Evolutionary conservation across 2,888 invertebrate species (phyloP), one percentile per base, ranked within the genome.

Genomic region (Acrocyrtus sp.): DNA sequence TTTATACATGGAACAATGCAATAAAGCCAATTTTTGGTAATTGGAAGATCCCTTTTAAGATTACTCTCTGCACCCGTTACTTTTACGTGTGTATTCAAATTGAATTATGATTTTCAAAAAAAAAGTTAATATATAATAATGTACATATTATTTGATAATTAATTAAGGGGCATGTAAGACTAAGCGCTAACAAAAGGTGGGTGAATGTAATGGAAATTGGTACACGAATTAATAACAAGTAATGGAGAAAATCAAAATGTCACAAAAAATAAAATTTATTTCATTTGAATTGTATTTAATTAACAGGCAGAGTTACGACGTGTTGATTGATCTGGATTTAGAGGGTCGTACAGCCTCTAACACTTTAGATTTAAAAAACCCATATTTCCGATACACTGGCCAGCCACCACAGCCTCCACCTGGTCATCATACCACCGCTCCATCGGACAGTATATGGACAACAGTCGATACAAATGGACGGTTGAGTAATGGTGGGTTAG

Each of bases 11-110:
- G 98, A 99, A 85, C 98, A 98, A 84, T 95, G 94, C 83, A 96
- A 96, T 83, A 99, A 99, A 86, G 96, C 98, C 0, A 98, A 98
- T 84, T 99, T 99, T 85, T 99, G 98, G 98, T 88, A 82, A 82
- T 83, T 80, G 4, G 26, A 56, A 24, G 19, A 19, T 54, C 12
- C 43, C 4, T 24, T 24, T n/a, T n/a, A n/a, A n/a, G n/a, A n/a
- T n/a, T n/a, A n/a, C n/a, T n/a, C n/a, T n/a, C n/a, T n/a, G n/a
- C n/a, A n/a, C n/a, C n/a, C n/a, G n/a, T n/a, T n/a, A n/a, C n/a
- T n/a, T n/a, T n/a, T n/a, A n/a, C n/a, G n/a, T n/a, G n/a, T n/a
- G n/a, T n/a, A n/a, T n/a, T n/a, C n/a, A n/a, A n/a, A n/a, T n/a
- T n/a, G n/a, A n/a, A n/a, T n/a, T n/a, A n/a, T n/a, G n/a, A n/a